Evolutionary conservation across 2,888 invertebrate genomes (phyloP).

Genomic region (Eretmocerus hayati): DNA sequence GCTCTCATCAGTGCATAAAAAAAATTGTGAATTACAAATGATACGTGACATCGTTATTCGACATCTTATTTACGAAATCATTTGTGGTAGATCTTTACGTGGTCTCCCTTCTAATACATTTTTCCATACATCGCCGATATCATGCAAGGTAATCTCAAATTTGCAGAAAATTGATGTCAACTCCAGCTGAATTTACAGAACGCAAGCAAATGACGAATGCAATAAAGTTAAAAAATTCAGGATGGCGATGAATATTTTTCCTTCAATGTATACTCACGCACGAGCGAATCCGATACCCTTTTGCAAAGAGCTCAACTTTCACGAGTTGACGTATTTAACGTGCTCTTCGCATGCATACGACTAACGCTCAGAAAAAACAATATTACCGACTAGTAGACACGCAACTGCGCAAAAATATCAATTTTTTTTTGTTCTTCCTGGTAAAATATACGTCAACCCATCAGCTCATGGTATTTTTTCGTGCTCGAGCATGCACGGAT

Average conservation of each 20-base stretch:
- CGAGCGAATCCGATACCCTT: slow-evolving; percentile 22
- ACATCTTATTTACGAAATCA: too few relatives aligned
- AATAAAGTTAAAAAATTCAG: slow-evolving; percentile 10
- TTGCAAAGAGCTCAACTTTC: background rate
- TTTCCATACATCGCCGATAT: too few relatives aligned
- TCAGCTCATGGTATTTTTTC: background rate
- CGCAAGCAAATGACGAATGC: too few relatives aligned
- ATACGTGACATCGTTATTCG: too few relatives aligned
- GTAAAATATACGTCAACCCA: too few relatives aligned
- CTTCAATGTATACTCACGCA: slow-evolving; percentile 5
- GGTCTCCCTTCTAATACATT: too few relatives aligned
- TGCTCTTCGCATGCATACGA: too few relatives aligned
- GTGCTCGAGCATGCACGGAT: background rate
- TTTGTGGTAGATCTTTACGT: too few relatives aligned
- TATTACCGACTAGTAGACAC: background rate
- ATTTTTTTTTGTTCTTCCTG: slow-evolving; percentile 4
- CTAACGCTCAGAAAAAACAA: slow-evolving; percentile 1
- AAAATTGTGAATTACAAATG: too few relatives aligned
- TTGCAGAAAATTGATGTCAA: background rate
- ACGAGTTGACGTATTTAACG: background rate
- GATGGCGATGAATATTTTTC: slow-evolving; percentile 27
- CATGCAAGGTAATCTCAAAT: background rate
- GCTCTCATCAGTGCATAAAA: too few relatives aligned
- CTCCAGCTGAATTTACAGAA: too few relatives aligned
- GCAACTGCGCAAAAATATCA: background rate